Percentiles rank a stretch among this genome's conserved stretches.
These are phyloP conservation scores for Napeogenes sylphis DNA, from an alignment of 2,888 invertebrate species.

Conservation along the genomic window DNA sequence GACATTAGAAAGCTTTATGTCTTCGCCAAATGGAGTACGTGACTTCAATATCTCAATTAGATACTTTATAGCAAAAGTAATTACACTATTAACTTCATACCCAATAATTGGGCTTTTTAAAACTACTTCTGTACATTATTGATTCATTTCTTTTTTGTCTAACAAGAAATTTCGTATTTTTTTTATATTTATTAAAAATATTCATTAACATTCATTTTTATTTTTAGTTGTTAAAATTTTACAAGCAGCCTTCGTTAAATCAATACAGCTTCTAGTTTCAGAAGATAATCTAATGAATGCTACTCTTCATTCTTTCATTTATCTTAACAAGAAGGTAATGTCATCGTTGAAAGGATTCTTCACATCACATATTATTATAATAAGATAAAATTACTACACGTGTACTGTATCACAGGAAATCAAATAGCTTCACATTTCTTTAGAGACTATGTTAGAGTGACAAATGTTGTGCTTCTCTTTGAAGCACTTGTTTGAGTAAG, in stretches of 20 bases:
- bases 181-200: too few species aligned
- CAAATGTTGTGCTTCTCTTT: not conserved
- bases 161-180: too few species aligned
- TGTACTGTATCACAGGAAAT: not conserved
- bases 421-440: not conserved
- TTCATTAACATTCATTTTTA: too few species aligned
- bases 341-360: too few species aligned
- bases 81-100: conserved; percentile 25
- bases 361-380: too few species aligned
- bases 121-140: not conserved
- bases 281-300: too few species aligned
- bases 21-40: conserved; percentile 59
- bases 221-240: too few species aligned
- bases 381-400: not conserved
- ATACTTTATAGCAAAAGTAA: conserved; percentile 39
- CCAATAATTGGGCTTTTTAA: not conserved
- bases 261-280: too few species aligned
- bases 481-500: conserved; percentile 3
- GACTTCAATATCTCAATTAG: conserved; percentile 54
- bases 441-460: not conserved
- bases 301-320: too few species aligned
- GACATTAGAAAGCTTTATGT: conserved; percentile 66
- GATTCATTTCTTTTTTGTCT: too few species aligned
- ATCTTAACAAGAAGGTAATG: too few species aligned
- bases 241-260: too few species aligned